Evolutionary conservation across 2,888 invertebrate species (phyloP).

Genomic region (Drosophila kokeensis): DNA sequence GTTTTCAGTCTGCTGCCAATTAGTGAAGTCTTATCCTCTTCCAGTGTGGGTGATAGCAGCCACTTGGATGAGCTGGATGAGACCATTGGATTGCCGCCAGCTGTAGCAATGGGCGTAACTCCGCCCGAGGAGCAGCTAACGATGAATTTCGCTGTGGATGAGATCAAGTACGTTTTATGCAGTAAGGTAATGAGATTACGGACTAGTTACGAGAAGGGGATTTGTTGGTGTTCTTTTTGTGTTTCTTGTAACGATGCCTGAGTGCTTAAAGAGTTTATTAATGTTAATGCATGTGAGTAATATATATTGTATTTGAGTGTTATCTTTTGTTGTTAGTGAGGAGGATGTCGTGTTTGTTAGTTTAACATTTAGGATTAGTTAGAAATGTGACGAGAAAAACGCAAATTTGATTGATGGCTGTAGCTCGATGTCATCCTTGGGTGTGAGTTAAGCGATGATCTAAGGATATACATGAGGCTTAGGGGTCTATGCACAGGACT

Average conservation of each 20-base stretch:
- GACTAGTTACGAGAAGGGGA: slow-evolving; percentile 37
- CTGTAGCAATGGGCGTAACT: slow-evolving; percentile 42
- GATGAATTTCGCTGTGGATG: slow-evolving; percentile 79
- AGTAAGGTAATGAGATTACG: slow-evolving; percentile 83
- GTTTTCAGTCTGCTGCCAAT: slow-evolving; percentile 81
- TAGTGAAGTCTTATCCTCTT: slow-evolving; percentile 84
- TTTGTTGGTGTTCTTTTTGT: not conserved
- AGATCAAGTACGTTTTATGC: slow-evolving; percentile 85
- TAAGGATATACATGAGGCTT: slow-evolving; percentile 22
- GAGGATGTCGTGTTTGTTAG: slow-evolving; percentile 1
- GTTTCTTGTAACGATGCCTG: not conserved
- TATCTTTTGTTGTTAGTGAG: slow-evolving; percentile 1
- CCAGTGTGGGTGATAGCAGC: slow-evolving; percentile 85
- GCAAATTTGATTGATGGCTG: slow-evolving; percentile 8
- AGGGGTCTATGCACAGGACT: slow-evolving; percentile 36
- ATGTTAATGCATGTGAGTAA: slow-evolving; percentile 33
- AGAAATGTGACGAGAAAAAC: slow-evolving; percentile 8
- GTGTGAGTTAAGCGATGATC: slow-evolving; percentile 25
- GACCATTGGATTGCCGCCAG: slow-evolving; percentile 55
- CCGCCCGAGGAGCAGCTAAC: slow-evolving; percentile 62
- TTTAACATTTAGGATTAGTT: slow-evolving; percentile 18
- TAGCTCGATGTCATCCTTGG: slow-evolving; percentile 23
- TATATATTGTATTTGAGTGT: slow-evolving; percentile 1
- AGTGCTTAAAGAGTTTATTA: not conserved
- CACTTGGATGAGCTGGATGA: slow-evolving; percentile 84